Conservation (phyloP, 2,113 vertebrate genomes). For the Odontesthes bonariensis region DNA sequence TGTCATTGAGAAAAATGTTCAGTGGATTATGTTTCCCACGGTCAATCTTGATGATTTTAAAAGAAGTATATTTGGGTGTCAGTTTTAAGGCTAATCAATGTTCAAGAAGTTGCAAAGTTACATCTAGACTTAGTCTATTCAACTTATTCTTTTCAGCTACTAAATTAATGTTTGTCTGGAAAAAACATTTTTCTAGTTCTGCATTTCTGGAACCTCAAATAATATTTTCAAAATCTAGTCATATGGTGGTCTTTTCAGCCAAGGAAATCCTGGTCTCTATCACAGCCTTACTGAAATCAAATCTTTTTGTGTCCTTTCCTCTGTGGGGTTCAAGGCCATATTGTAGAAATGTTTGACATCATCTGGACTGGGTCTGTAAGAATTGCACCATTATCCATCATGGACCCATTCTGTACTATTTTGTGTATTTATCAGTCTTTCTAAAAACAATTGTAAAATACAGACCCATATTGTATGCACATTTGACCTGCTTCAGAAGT, state of each 20-base stretch:
- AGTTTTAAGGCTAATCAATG: no score
- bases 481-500: not conserved
- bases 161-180: no score
- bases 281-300: not conserved
- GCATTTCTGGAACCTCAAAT: not conserved
- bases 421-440: not conserved
- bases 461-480: not conserved
- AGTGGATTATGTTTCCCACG: no score
- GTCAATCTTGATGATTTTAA: no score
- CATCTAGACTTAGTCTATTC: no score
- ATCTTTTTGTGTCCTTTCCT: not conserved
- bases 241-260: not conserved
- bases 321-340: not conserved
- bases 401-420: not conserved
- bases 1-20: no score
- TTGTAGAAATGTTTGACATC: constrained; percentile 15
- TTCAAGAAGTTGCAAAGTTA: no score
- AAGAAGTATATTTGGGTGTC: no score
- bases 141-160: no score
- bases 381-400: constrained; percentile 3
- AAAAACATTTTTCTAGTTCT: not conserved
- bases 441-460: not conserved
- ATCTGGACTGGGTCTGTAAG: constrained; percentile 3
- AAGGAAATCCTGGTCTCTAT: not conserved
- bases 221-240: not conserved